Conservation (phyloP, 2,797 vertebrate genomes). For the Halcyon chelicuti region DNA sequence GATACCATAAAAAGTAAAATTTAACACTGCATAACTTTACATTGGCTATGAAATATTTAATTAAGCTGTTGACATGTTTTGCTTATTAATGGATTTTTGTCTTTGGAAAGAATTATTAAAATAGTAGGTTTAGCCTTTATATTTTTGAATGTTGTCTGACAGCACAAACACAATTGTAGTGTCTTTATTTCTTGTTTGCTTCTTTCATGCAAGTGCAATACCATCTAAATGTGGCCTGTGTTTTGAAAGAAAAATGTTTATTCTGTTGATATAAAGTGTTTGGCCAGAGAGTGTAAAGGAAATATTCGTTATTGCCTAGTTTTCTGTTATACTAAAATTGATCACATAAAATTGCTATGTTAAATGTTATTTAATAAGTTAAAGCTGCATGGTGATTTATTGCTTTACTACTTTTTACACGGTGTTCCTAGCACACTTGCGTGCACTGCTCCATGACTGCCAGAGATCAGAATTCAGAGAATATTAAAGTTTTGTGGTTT, state of each 20-base stretch:
- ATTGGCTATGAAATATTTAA: conserved; percentile 78
- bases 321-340: not conserved
- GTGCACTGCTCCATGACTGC: not conserved
- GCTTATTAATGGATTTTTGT: conserved; percentile 73
- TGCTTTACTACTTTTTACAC: not conserved
- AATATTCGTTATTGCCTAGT: not conserved
- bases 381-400: not conserved
- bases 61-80: conserved; percentile 78
- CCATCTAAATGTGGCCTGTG: not conserved
- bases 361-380: not conserved
- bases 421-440: not conserved
- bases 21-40: conserved; percentile 77
- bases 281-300: not conserved
- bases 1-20: conserved; percentile 74
- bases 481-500: not conserved
- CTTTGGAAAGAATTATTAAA: conserved; percentile 70
- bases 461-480: not conserved
- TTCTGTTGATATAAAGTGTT: not conserved
- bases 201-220: conserved; percentile 35
- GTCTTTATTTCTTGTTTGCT: conserved; percentile 56
- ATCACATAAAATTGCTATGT: not conserved
- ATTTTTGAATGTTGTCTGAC: conserved; percentile 51
- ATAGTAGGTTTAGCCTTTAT: conserved; percentile 55
- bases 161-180: conserved; percentile 55
- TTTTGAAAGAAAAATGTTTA: not conserved